These are phyloP conservation scores for Etheostoma nigrum DNA, from an alignment of 2,797 vertebrate genomes.

Conservation along the genomic window DNA sequence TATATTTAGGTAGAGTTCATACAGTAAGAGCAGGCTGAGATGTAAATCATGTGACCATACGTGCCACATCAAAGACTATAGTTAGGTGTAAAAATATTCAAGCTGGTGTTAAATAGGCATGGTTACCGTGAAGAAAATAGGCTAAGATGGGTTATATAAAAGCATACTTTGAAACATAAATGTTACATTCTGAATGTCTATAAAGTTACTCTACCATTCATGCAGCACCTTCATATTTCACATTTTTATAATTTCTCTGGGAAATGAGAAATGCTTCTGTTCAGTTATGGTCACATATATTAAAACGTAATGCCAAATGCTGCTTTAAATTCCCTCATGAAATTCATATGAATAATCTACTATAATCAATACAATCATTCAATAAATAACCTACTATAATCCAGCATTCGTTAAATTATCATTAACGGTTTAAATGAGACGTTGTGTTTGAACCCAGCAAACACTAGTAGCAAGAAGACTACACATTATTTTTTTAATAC, in stretches of 20 bases:
- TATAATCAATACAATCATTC: too few relatives aligned
- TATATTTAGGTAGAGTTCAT: slow-evolving; percentile 25
- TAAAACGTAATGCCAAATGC: background rate
- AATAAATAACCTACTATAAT: background rate
- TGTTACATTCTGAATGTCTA: background rate
- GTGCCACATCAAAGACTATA: background rate
- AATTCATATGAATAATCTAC: background rate
- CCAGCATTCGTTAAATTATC: background rate
- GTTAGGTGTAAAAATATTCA: slow-evolving; percentile 1
- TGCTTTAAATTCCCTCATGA: background rate
- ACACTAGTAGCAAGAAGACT: background rate
- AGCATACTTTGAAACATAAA: background rate
- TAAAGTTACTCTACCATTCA: background rate
- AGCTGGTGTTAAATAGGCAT: background rate
- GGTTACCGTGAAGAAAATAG: background rate
- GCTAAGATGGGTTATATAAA: background rate
- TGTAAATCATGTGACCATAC: background rate
- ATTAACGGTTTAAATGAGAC: background rate
- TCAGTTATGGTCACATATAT: background rate
- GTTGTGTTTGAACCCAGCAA: background rate
- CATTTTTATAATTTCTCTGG: background rate
- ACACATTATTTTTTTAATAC: slow-evolving; percentile 11
- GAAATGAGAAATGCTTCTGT: background rate
- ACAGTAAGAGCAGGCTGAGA: slow-evolving; percentile 8
- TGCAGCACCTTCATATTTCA: background rate